phyloP scores from a whole-genome alignment of 2,888 invertebrate species.

The Villa cingulata region DNA sequence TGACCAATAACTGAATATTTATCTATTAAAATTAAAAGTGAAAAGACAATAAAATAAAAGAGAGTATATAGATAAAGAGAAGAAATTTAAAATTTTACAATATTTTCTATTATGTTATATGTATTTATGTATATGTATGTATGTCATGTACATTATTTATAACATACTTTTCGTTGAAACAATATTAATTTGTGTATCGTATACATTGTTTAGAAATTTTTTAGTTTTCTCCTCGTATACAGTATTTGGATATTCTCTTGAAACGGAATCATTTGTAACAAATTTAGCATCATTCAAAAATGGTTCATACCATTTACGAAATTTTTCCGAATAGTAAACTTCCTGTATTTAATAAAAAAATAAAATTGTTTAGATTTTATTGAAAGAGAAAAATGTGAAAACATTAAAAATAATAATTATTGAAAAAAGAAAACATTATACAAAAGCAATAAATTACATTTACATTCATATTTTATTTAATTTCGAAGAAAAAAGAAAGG shows the following conservation, averaged over 20 bases:
- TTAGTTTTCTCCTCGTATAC: conserved; percentile 44
- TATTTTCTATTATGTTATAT: no score
- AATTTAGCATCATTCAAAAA: conserved; percentile 40
- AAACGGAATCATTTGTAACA: conserved; percentile 48
- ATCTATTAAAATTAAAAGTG: conserved; percentile 10
- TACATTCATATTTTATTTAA: no score
- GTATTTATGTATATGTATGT: no score
- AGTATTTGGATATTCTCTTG: conserved; percentile 46
- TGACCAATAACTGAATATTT: conserved; percentile 49
- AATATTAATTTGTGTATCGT: conserved; percentile 35
- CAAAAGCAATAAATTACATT: no score
- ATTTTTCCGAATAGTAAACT: conserved; percentile 42
- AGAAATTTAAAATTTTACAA: no score
- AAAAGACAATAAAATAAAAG: no score
- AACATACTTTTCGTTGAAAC: conserved; percentile 23
- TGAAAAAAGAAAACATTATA: no score
- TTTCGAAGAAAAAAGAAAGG: background rate
- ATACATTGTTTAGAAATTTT: conserved; percentile 40
- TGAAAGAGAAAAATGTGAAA: background rate
- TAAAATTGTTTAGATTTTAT: no score
- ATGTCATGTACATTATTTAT: background rate
- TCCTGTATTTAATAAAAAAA: conserved; percentile 30
- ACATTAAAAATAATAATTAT: no score
- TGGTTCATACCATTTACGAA: conserved; percentile 43
- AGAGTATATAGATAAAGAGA: no score